Evolutionary conservation across 2,888 invertebrate genomes (phyloP).

Genomic region (Brachyptera putata): DNA sequence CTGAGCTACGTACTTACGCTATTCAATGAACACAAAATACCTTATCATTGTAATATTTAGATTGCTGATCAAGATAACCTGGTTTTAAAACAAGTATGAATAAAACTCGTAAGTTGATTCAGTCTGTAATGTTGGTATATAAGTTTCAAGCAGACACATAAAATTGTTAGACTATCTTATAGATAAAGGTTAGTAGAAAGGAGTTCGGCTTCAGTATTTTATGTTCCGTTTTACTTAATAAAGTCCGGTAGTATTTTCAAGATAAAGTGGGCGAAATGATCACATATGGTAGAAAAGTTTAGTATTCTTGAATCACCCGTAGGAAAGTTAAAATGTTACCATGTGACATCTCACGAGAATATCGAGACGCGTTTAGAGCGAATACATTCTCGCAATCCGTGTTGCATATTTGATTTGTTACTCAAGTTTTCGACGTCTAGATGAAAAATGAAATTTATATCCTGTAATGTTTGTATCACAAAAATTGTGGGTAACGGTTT

Average conservation of each 20-base stretch:
- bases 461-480: too few species aligned
- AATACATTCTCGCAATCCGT: neutral
- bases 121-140: neutral
- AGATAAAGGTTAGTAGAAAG: neutral
- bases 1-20: too few species aligned
- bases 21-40: too few species aligned
- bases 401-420: neutral
- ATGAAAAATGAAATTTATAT: too few species aligned
- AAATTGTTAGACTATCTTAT: neutral
- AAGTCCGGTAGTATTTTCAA: neutral
- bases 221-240: neutral
- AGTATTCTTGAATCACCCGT: neutral
- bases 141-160: neutral
- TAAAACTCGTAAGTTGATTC: neutral
- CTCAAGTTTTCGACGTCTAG: neutral
- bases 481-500: too few species aligned
- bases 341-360: neutral
- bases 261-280: neutral
- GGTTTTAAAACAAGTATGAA: neutral
- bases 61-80: neutral
- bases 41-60: neutral
- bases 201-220: neutral
- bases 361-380: neutral
- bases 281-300: neutral
- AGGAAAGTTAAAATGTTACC: neutral